Base-by-base conservation (phyloP, 92 coral and sea anemone species). In the Zoanthus sociatus region DNA sequence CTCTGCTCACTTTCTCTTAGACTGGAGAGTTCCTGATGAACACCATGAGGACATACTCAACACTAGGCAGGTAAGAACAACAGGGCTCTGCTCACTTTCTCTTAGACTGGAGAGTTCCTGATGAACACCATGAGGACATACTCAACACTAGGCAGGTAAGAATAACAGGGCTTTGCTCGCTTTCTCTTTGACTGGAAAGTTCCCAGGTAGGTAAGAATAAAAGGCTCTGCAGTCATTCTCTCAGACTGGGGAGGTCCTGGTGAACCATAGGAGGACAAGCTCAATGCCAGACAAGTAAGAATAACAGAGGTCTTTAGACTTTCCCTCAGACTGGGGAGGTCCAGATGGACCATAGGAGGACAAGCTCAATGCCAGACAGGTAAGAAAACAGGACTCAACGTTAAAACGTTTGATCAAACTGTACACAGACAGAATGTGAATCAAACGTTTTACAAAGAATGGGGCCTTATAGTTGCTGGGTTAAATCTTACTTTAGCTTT, bases 11-110 rank as follows among this genome's bases (percentile, higher is more conserved):
- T 68, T 97, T 68, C 98, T 98, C 18, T 79, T 92, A 45, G 95
- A 92, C 50, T 95, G 89, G 77, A 86, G 92, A 42, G 94, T 93
- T 10, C 98, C 99, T 16, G 91, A 90, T 67, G 94, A 94, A 26
- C 98, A 98, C 4, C 94, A 95, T 15, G 99, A 97, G 87, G 90
- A 89, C 50, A 90, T 79, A 69, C 93, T 97, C 3, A 37, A 1
- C 42, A 4, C 42, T 0, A 37, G 42, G 4, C 42, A 37, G 42
- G 42, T 37, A 37, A 37, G 42, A 37, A 37, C 1, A 4, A 37
- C 42, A 97, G 99, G 99, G 98, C 31, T 91, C 98, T 0, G 90
- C 88, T 26, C 98, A 97, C 45, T 68, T 97, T 68, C 98, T 98
- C 11, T 79, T 92, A 46, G 96, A 92, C 53, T 95, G 89, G 77